These are phyloP conservation scores for Sarotherodon lohbergeri DNA, from an alignment of 2,113 vertebrate genomes.

Conservation along the genomic window DNA sequence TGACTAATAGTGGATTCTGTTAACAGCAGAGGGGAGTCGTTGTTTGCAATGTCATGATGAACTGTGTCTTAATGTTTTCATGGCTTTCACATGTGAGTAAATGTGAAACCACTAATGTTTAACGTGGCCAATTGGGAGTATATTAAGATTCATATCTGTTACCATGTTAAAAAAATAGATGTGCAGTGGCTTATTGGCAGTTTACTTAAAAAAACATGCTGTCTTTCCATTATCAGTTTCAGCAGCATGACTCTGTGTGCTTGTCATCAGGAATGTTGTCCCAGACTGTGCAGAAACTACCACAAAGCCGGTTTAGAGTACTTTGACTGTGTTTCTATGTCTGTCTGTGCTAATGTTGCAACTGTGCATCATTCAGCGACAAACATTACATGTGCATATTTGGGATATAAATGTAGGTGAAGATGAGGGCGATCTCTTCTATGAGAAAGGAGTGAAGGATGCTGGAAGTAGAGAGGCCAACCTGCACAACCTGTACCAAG, in stretches of 20 bases:
- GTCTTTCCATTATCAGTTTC: not conserved
- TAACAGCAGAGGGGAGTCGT: not conserved
- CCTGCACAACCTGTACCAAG: not conserved
- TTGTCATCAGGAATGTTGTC: not conserved
- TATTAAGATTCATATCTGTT: not conserved
- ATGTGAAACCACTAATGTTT: not conserved
- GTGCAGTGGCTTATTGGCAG: not conserved
- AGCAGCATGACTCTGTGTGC: not conserved
- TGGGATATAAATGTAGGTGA: not conserved
- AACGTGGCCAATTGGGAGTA: not conserved
- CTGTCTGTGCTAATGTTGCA: not conserved
- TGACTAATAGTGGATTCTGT: not conserved
- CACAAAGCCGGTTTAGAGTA: not conserved
- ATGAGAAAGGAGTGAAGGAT: not conserved
- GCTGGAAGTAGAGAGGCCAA: not conserved
- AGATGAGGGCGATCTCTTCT: not conserved
- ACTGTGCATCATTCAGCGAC: not conserved
- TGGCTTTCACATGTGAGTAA: not conserved
- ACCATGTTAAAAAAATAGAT: not conserved
- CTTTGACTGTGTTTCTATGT: not conserved
- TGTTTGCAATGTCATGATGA: not conserved
- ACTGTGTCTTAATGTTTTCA: not conserved
- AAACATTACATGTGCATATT: fast-evolving
- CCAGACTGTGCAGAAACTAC: not conserved
- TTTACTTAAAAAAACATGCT: not conserved